Evolutionary conservation across 1,140 invertebrate genomes (phyloP), one percentile per base, ranked within the genome.

Genomic region (Chironomus tepperi): DNA sequence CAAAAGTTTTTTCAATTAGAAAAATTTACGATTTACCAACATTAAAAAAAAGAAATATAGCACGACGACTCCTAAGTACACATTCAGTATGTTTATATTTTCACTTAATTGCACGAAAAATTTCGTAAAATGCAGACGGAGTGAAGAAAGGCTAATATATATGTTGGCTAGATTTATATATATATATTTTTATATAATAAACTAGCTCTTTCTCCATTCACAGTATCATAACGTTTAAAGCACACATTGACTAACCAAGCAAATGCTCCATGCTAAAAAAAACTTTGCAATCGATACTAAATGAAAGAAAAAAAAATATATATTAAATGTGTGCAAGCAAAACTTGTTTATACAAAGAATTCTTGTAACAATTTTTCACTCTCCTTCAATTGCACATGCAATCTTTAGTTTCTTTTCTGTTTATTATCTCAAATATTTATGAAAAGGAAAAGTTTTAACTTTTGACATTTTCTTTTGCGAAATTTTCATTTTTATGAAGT

Each of bases 281-380:
- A 57, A 57, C 12, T 19, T 70, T 70, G 65, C 65, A 70, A 70
- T 70, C 65, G 65, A 70, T 70, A 70, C 19, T 57, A n/a, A 21
- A 21, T 21, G 18, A 16, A 18, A 16, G 9, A 21, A 70, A 70
- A 70, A 70, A 70, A 16, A 1, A 12, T 3, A 18, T n/a, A n/a
- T n/a, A n/a, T n/a, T 18, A 19, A 16, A 18, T 70, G 16, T 70
- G 65, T 70, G 18, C 65, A 70, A 16, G 65, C 65, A 70, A 70
- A 70, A 70, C 47, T 57, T 57, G 47, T 57, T 57, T 57, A n/a
- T n/a, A 57, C 12, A 57, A 57, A 57, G 24, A 57, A 57, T 70
- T 70, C 19, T 70, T 21, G 65, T 16, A 70, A 70, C 18, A n/a
- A n/a, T 57, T n/a, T 57, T 57, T 57, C 47, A 19, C 19, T 70